These are phyloP conservation scores for Odontothrips loti DNA, from an alignment of 2,888 invertebrate genomes.

Conservation along the genomic window DNA sequence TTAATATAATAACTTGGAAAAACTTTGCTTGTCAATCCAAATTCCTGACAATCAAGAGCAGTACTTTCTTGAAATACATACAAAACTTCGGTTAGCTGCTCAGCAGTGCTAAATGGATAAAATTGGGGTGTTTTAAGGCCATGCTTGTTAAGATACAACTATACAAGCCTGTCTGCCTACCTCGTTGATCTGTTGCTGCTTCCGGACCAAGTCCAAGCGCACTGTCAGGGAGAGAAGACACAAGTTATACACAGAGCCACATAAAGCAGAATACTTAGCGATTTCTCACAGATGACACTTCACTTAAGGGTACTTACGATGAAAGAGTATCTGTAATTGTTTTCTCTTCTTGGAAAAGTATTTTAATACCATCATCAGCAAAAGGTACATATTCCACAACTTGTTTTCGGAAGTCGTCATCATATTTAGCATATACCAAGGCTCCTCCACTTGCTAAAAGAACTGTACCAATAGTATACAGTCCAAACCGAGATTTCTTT, in stretches of 20 bases:
- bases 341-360: background rate
- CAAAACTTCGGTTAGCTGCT: too few relatives aligned
- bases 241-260: background rate
- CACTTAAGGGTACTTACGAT: background rate
- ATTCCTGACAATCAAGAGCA: too few relatives aligned
- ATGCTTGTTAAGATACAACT: background rate
- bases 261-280: background rate
- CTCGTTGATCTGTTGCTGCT: background rate
- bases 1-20: too few relatives aligned
- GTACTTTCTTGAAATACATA: too few relatives aligned
- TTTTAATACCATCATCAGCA: slow-evolving; percentile 12
- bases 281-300: background rate
- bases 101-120: too few relatives aligned
- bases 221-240: background rate
- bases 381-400: background rate
- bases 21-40: too few relatives aligned
- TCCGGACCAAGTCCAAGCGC: background rate
- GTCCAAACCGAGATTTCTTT: background rate
- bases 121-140: background rate
- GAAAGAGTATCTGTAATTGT: background rate
- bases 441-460: background rate
- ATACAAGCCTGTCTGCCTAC: background rate
- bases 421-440: background rate
- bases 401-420: slow-evolving; percentile 9
- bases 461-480: background rate